Evolutionary conservation across 1,140 invertebrate species (phyloP), one percentile per base, ranked within the genome.

Genomic region (Hypothenemus hampei): DNA sequence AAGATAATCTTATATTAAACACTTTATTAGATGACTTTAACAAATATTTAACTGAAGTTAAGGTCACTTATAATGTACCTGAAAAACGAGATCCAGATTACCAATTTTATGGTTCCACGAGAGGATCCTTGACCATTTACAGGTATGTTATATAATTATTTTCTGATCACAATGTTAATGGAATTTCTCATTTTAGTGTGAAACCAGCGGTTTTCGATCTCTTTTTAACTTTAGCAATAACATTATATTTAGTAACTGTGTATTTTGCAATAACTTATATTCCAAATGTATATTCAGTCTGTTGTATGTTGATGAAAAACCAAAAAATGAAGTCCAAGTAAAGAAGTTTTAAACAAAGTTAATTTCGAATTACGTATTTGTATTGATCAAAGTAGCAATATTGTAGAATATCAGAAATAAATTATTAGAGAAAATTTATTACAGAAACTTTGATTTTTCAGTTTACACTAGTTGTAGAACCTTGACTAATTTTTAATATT

Each of bases 191-290:
- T 82, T 83, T 57, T 75, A 92, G 90, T 74, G 94, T 98, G 4
- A 98, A 98, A 69, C 95, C 95, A 59, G 94, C 95, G 19, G 83
- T 97, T 36, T 98, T 98, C 77, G 95, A 98, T 80, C 82, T 98
- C 29, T 87, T 98, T 59, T 78, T 98, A 2, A 95, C 93, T 6
- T 67, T 91, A 51, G 81, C 82, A 22, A 97, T 98, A 67, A 76
- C 83, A 26, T 73, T 81, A 6, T 98, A 98, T 71, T 77, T 98
- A 37, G 78, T 78, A 23, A 57, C 84, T 5, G 78, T 97, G 8
- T 98, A 96, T 72, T 77, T 93, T 36, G 75, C 84, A 37, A 82
- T 95, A 39, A 85, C 89, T 68, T 81, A 83, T 56, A 86, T 88
- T 63, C 78, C 84, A 7, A 56, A 66, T 0, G 72, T 82, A 47